Percentiles rank a stretch among this genome's conserved stretches.
Conservation (phyloP, 2,797 vertebrate genomes). For the Epinephelus malabaricus region DNA sequence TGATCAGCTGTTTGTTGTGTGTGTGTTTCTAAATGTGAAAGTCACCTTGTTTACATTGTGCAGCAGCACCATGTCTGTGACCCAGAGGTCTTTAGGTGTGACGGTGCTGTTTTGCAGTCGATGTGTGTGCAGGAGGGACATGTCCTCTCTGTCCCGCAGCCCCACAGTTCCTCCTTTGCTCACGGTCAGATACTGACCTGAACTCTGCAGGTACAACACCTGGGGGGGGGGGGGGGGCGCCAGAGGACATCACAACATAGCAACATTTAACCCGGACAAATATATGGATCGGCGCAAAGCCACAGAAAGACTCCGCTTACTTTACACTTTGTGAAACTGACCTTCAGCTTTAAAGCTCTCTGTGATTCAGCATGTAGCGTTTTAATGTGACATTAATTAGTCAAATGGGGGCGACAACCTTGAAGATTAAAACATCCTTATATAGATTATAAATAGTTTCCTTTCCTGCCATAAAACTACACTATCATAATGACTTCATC, state of each 20-base stretch:
- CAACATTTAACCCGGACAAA: conserved; percentile 18
- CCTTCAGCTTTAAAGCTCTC: conserved; percentile 16
- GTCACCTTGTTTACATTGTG: conserved; percentile 89
- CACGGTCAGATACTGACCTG: conserved; percentile 86
- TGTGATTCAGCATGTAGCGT: conserved; percentile 13
- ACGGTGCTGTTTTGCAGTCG: conserved; percentile 85
- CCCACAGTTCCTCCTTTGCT: conserved; percentile 87
- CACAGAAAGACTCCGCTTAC: neutral
- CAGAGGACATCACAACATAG: conserved; percentile 36
- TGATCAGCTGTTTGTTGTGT: neutral
- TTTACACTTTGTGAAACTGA: neutral
- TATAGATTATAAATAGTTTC: conserved; percentile 18
- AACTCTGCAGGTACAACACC: conserved; percentile 85
- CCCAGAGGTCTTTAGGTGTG: conserved; percentile 89
- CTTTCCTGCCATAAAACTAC: conserved; percentile 32
- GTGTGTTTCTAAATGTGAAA: neutral
- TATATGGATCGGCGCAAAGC: neutral
- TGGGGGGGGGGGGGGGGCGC: conserved; percentile 30
- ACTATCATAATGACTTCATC: conserved; percentile 34
- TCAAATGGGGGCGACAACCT: conserved; percentile 38
- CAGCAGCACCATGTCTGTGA: conserved; percentile 87
- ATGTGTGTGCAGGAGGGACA: conserved; percentile 83
- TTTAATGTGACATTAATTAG: conserved; percentile 33
- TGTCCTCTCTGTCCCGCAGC: conserved; percentile 83
- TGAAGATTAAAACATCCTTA: conserved; percentile 42